Percentiles rank a stretch among this genome's conserved stretches.
These are phyloP conservation scores for Scarus forsteni DNA, from an alignment of 2,797 vertebrate species.

Conservation along the genomic window DNA sequence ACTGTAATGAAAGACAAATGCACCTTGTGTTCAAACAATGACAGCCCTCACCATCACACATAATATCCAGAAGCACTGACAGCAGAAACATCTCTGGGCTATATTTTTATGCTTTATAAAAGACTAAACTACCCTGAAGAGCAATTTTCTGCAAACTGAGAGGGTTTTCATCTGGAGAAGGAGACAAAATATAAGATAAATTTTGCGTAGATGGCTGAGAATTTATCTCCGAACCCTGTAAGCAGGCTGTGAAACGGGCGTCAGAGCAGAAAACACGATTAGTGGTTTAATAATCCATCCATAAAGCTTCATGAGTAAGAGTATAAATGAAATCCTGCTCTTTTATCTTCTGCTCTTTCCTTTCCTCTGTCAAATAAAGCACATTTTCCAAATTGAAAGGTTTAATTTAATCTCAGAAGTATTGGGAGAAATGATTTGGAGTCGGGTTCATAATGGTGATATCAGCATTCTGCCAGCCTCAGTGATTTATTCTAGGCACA, in stretches of 20 bases:
- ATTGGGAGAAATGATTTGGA: constrained; percentile 3
- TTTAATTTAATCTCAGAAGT: not conserved
- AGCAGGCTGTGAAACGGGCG: not conserved
- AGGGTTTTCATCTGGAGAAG: not conserved
- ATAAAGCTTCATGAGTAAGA: not conserved
- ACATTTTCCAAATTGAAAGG: not conserved
- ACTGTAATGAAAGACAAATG: not conserved
- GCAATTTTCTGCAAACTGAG: not conserved
- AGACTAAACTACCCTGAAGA: not conserved
- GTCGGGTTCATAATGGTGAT: not conserved
- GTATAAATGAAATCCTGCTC: not conserved
- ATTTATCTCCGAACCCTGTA: not conserved
- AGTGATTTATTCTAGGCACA: constrained; percentile 21
- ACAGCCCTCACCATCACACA: too few relatives aligned
- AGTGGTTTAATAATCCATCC: constrained; percentile 3
- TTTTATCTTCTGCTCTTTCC: not conserved
- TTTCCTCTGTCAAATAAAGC: not conserved
- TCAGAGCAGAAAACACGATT: not conserved
- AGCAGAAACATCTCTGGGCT: not conserved
- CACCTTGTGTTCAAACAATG: not conserved
- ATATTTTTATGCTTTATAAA: not conserved
- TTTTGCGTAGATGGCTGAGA: not conserved
- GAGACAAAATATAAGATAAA: not conserved
- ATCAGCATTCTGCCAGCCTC: constrained; percentile 12
- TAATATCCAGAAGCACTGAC: not conserved